Base-by-base conservation (phyloP, 2,797 vertebrate genomes). In the Gallinago nigripennis region DNA sequence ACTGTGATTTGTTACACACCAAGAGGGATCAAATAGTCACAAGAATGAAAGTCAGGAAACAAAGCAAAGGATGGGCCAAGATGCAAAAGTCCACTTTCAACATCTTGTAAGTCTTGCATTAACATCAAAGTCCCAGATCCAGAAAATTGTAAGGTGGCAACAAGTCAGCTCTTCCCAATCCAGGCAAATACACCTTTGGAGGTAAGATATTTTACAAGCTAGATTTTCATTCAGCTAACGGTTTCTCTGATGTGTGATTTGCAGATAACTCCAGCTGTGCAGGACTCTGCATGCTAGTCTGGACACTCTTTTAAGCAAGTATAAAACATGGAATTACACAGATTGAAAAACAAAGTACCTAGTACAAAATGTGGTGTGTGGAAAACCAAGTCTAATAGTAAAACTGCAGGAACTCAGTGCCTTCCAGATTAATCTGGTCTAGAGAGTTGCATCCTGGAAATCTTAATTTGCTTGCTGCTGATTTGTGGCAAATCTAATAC, bases 381-480 rank as follows among this genome's bases (percentile, higher is more conserved):
- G 31, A 77, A 85, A 45, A 88, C 6, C 41, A 75, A 65, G 21
- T 24, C 50, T 81, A 86, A 81, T 2, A 54, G 33, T n/a, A 86
- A 86, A 94, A 86, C 76, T 75, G 64, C 30, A 79, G 76, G 46
- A 81, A 43, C 30, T 71, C 76, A 72, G 41, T 66, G 71, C 9
- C 41, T 88, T 75, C 12, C 57, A 88, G 53, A 81, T 83, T 72
- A 75, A 82, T 88, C 53, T 64, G 37, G 41, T 71, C 82, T 78
- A 75, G 75, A 65, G 57, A 75, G 11, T 4, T 81, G 41, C 33
- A 83, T 65, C n/a, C 41, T 88, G 61, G 37, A 86, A 88, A 91
- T 92, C 73, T 27, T 91, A 68, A 90, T 88, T 86, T 88, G 24
- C 28, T 86, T 90, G 61, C 69, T 85, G 41, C 27, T 94, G 85